These are phyloP conservation scores for Drosophila pseudotalamancana DNA, from an alignment of 2,888 invertebrate genomes.

Conservation along the genomic window DNA sequence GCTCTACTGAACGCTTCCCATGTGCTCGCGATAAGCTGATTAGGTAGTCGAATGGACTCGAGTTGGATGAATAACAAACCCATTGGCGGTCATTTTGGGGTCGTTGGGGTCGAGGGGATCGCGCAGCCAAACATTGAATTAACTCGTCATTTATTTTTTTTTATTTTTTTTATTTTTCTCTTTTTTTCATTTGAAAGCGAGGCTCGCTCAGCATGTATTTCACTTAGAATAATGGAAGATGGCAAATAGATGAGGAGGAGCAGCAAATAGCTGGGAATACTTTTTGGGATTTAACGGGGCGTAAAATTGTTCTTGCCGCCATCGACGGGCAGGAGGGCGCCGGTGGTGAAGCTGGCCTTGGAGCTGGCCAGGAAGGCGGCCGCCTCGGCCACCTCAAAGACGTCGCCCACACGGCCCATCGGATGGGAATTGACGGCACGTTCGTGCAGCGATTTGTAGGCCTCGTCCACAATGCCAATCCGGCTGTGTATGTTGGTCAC, in stretches of 20 bases:
- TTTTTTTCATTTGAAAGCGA: conserved; percentile 8
- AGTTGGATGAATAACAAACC: conserved; percentile 25
- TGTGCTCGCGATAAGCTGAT: conserved; percentile 43
- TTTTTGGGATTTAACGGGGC: conserved; percentile 86
- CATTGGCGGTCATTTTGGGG: conserved; percentile 65
- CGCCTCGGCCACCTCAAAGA: conserved; percentile 93
- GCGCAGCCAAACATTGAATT: neutral
- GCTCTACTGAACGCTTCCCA: conserved; percentile 1
- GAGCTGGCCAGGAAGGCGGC: conserved; percentile 95
- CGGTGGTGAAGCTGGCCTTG: conserved; percentile 89
- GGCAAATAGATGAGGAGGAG: neutral
- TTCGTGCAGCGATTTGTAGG: conserved; percentile 91
- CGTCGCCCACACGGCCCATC: conserved; percentile 91
- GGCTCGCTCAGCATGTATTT: neutral
- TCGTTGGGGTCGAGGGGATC: conserved; percentile 26
- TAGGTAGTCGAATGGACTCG: conserved; percentile 37
- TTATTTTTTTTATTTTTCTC: no score
- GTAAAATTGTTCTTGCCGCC: conserved; percentile 87
- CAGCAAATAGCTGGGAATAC: conserved; percentile 4
- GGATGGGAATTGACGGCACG: conserved; percentile 93
- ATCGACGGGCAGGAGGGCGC: conserved; percentile 89
- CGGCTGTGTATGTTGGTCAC: conserved; percentile 93
- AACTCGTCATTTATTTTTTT: no score
- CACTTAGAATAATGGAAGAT: neutral
- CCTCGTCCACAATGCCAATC: conserved; percentile 89